Evolutionary conservation across 2,888 invertebrate genomes (phyloP).

Genomic region (Hipparchia sbordonii): DNA sequence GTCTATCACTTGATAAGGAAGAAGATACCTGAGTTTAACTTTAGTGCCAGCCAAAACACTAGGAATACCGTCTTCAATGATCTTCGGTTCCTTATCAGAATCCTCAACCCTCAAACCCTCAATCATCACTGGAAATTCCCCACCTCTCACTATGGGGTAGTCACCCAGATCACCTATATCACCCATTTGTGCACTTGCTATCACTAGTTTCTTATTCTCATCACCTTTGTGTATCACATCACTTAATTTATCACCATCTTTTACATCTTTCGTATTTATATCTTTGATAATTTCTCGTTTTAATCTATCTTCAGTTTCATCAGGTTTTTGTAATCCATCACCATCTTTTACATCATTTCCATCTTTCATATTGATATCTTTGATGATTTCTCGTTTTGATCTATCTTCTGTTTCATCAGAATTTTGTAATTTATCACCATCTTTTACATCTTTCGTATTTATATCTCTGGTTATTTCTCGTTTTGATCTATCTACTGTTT

Average conservation of each 20-base stretch:
- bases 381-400: conserved; percentile 41
- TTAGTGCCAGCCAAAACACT: conserved; percentile 84
- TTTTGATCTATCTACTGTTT: conserved; percentile 28
- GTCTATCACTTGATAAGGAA: no score
- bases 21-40: conserved; percentile 78
- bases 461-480: conserved; percentile 40
- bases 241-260: conserved; percentile 24
- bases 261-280: conserved; percentile 23
- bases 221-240: conserved; percentile 30
- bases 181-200: conserved; percentile 37
- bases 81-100: conserved; percentile 81
- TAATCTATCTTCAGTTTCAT: conserved; percentile 13
- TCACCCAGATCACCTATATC: conserved; percentile 46
- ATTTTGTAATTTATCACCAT: no score
- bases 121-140: conserved; percentile 54
- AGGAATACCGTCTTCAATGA: conserved; percentile 84
- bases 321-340: neutral
- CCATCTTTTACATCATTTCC: no score
- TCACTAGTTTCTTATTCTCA: conserved; percentile 32
- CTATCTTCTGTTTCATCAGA: conserved; percentile 9
- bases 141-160: conserved; percentile 49
- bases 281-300: conserved; percentile 42
- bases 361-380: conserved; percentile 29
- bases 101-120: conserved; percentile 83
- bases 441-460: conserved; percentile 26